These are phyloP conservation scores for Oxyscelio sp. DNA, from an alignment of 2,888 invertebrate species.

Conservation along the genomic window DNA sequence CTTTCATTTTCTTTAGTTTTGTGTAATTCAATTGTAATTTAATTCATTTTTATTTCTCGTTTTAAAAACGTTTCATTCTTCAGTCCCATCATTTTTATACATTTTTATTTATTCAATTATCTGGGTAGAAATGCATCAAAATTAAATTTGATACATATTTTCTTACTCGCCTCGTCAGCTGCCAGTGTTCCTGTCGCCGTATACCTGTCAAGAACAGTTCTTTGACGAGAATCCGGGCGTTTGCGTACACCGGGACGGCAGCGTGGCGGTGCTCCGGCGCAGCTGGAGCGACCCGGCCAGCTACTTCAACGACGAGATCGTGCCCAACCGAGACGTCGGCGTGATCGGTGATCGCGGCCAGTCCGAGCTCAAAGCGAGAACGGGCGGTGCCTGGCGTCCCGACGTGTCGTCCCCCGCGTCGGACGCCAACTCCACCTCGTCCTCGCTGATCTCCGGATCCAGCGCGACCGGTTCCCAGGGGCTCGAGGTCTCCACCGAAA, in stretches of 20 bases:
- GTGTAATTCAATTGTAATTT: too few relatives aligned
- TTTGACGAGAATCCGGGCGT: conserved; percentile 79
- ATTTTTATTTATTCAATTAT: too few relatives aligned
- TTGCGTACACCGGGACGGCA: conserved; percentile 75
- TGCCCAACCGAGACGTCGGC: conserved; percentile 87
- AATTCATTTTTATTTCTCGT: too few relatives aligned
- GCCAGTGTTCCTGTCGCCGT: conserved; percentile 65
- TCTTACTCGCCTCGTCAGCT: conserved; percentile 49
- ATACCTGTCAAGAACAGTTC: conserved; percentile 59
- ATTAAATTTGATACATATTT: too few relatives aligned
- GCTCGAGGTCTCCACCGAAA: conserved; percentile 93
- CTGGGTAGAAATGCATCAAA: too few relatives aligned
- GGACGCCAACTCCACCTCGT: conserved; percentile 77
- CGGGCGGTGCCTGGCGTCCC: conserved; percentile 83
- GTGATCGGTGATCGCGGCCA: conserved; percentile 87
- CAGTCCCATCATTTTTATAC: too few relatives aligned
- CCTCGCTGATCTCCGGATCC: conserved; percentile 71
- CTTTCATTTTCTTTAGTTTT: too few relatives aligned
- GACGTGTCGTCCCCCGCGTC: conserved; percentile 81
- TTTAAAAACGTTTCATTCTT: too few relatives aligned
- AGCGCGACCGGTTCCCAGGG: conserved; percentile 85
- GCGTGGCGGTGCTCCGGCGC: conserved; percentile 88
- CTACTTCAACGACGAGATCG: conserved; percentile 86
- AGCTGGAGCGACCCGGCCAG: conserved; percentile 91
- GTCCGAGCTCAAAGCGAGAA: conserved; percentile 78